Conservation (phyloP, 2,113 vertebrate genomes). For the Pipra filicauda region DNA sequence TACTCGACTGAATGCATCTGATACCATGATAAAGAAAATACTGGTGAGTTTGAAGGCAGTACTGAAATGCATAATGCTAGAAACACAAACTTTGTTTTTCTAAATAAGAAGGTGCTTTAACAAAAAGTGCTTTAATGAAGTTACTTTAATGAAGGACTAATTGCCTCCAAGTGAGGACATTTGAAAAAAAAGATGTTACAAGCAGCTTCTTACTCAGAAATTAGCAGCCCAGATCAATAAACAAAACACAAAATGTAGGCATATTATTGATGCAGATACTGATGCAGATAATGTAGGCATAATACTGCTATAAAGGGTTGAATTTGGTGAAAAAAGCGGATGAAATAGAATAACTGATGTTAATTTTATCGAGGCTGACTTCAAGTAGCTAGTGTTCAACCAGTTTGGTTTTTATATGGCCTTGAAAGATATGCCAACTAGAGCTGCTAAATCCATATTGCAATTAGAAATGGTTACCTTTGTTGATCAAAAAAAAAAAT, state of each 20-base stretch:
- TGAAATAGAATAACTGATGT: slow-evolving; percentile 39
- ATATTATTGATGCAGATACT: slow-evolving; percentile 28
- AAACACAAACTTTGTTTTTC: slow-evolving; percentile 19
- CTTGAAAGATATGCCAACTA: slow-evolving; percentile 66
- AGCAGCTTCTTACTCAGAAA: slow-evolving; percentile 63
- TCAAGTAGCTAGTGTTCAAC: slow-evolving; percentile 78
- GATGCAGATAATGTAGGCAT: slow-evolving; percentile 12
- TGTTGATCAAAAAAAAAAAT: slow-evolving; percentile 66
- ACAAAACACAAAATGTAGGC: slow-evolving; percentile 32
- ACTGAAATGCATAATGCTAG: slow-evolving; percentile 49
- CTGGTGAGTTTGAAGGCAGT: slow-evolving; percentile 45
- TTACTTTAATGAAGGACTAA: not conserved
- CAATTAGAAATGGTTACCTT: slow-evolving; percentile 76
- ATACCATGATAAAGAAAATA: slow-evolving; percentile 1
- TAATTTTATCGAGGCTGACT: slow-evolving; percentile 45
- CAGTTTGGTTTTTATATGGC: slow-evolving; percentile 82
- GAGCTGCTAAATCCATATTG: slow-evolving; percentile 51
- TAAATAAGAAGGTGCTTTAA: slow-evolving; percentile 51
- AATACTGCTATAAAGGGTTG: not conserved
- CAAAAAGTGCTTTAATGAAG: not conserved
- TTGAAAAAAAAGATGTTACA: not conserved
- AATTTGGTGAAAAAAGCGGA: slow-evolving; percentile 40
- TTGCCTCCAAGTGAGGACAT: not conserved
- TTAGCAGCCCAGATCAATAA: not conserved
- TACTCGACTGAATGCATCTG: not conserved